Conservation (phyloP, 2,888 invertebrate genomes). For the Pardosa pseudoannulata region DNA sequence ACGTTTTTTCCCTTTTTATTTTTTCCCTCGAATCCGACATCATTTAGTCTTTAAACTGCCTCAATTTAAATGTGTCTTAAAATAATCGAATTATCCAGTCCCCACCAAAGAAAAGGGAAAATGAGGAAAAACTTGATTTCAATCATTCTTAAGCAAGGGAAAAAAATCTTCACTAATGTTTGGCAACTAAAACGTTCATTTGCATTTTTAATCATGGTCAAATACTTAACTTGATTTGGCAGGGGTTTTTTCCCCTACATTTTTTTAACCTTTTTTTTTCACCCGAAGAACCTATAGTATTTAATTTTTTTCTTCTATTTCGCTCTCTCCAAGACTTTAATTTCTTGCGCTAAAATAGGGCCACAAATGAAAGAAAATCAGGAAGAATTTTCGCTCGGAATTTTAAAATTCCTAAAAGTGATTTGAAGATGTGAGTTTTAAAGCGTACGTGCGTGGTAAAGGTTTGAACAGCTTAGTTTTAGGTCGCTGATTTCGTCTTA, state of each 20-base stretch:
- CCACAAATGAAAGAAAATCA: constrained; percentile 60
- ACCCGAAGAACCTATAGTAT: constrained; percentile 17
- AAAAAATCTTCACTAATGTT: constrained; percentile 63
- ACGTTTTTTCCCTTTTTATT: background rate
- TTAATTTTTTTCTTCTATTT: constrained; percentile 37
- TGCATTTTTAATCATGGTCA: constrained; percentile 72
- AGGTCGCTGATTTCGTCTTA: constrained; percentile 41
- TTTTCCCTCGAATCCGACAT: constrained; percentile 40
- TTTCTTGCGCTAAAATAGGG: constrained; percentile 68
- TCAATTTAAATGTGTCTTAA: constrained; percentile 72
- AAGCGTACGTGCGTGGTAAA: constrained; percentile 51
- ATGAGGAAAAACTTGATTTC: constrained; percentile 65
- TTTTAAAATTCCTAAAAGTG: constrained; percentile 63
- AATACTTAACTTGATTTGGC: constrained; percentile 72
- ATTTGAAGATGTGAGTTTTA: constrained; percentile 50
- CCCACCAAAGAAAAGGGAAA: constrained; percentile 52
- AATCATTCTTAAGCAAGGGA: constrained; percentile 35
- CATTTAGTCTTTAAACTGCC: constrained; percentile 71
- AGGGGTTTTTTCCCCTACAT: constrained; percentile 25
- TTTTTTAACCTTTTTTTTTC: constrained; percentile 27
- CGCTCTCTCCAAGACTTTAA: constrained; percentile 45
- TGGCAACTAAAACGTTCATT: constrained; percentile 70
- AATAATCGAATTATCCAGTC: constrained; percentile 67
- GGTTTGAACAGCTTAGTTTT: constrained; percentile 47
- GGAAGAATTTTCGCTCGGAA: constrained; percentile 58